These are phyloP conservation scores for Bombycilla garrulus DNA, from an alignment of 2,113 vertebrate genomes.

Conservation along the genomic window DNA sequence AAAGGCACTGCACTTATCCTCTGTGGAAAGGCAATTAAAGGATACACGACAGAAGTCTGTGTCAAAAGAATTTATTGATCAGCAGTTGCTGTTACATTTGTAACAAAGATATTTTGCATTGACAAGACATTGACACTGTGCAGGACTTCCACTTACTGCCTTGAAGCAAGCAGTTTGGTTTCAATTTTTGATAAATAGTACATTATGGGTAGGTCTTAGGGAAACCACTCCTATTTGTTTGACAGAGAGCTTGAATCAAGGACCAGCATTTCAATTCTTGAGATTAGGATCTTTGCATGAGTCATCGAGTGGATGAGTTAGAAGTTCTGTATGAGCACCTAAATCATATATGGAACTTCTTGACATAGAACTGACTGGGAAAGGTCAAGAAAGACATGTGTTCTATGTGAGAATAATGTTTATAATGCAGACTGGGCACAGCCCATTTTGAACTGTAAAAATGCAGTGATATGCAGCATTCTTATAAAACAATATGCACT, in stretches of 20 bases:
- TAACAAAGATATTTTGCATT: background rate
- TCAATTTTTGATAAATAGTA: background rate
- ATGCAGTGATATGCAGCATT: background rate
- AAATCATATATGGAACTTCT: background rate
- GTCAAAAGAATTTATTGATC: background rate
- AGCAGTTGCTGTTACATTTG: background rate
- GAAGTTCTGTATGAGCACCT: background rate
- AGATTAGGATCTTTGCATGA: background rate
- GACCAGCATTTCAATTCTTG: background rate
- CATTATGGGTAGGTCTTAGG: background rate
- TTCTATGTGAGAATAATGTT: background rate
- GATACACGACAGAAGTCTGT: background rate
- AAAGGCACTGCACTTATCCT: background rate
- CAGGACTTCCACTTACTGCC: background rate
- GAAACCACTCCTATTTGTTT: background rate
- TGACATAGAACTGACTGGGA: background rate
- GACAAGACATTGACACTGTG: background rate
- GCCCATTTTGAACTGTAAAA: background rate
- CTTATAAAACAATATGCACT: background rate
- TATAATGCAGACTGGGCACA: background rate
- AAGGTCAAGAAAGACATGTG: background rate
- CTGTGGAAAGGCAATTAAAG: background rate
- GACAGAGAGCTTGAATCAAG: background rate
- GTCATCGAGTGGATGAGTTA: background rate
- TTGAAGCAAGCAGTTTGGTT: background rate